Evolutionary conservation across 2,113 vertebrate genomes (phyloP).

Genomic region (Engraulis encrasicolus): DNA sequence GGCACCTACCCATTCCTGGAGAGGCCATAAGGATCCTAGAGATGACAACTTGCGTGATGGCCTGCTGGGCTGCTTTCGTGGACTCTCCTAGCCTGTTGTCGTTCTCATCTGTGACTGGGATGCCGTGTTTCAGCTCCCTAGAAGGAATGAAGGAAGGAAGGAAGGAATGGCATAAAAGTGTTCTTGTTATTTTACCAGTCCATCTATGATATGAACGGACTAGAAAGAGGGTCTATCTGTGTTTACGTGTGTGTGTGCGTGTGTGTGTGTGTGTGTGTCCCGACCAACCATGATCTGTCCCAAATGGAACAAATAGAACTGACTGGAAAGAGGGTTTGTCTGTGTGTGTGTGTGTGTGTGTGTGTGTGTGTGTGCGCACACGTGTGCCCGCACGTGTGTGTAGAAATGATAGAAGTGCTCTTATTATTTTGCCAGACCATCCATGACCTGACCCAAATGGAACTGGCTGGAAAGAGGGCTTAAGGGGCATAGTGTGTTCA

Average conservation of each 20-base stretch:
- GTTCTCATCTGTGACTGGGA: slow-evolving; percentile 90
- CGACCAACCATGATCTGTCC: no score
- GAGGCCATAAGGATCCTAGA: slow-evolving; percentile 97
- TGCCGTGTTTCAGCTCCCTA: slow-evolving; percentile 93
- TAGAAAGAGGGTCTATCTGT: not conserved
- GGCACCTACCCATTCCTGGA: slow-evolving; percentile 90
- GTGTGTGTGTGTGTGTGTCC: not conserved
- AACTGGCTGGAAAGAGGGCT: no score
- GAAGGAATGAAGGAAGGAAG: slow-evolving; percentile 35
- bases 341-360: no score
- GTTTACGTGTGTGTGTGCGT: not conserved
- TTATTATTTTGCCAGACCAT: no score
- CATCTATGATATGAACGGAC: not conserved
- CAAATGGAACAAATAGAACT: no score
- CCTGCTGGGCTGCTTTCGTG: slow-evolving; percentile 89
- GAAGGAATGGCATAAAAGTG: not conserved
- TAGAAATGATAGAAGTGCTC: no score
- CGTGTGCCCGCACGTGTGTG: no score
- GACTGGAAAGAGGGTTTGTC: no score
- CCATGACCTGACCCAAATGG: no score
- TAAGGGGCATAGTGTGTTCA: no score
- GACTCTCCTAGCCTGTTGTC: slow-evolving; percentile 93
- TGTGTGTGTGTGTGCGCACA: no score
- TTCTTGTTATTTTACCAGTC: not conserved
- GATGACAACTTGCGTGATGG: slow-evolving; percentile 92